Conservation (phyloP, 2,888 invertebrate genomes). For the Nomada hirtipes region DNA sequence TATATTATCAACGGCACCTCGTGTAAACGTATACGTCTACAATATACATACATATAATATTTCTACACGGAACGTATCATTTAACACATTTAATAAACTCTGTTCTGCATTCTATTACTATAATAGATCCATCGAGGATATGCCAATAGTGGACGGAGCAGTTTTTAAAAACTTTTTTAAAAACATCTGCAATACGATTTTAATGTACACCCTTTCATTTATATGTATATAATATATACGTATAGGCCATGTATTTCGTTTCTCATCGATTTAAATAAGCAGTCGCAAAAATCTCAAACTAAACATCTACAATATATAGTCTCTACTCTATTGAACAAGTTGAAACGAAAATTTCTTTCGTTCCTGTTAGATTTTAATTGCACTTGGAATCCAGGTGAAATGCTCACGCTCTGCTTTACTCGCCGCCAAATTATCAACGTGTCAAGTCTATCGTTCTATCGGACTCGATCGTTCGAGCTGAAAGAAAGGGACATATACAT, state of each 20-base stretch:
- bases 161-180: background rate
- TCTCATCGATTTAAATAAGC: conserved; percentile 17
- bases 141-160: conserved; percentile 41
- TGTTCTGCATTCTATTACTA: background rate
- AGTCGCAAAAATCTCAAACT: conserved; percentile 22
- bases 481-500: conserved; percentile 1
- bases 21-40: conserved; percentile 15
- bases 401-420: conserved; percentile 4
- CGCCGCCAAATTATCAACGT: background rate
- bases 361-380: conserved; percentile 51
- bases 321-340: conserved; percentile 2
- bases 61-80: conserved; percentile 14
- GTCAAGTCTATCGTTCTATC: background rate
- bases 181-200: background rate
- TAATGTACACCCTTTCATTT: background rate
- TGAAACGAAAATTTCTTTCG: background rate
- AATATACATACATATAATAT: conserved; percentile 26
- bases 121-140: conserved; percentile 1
- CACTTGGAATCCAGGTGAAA: conserved; percentile 58
- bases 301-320: background rate
- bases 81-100: background rate
- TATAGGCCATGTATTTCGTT: conserved; percentile 33
- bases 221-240: conserved; percentile 13
- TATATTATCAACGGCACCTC: conserved; percentile 28
- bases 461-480: background rate